phyloP scores from a whole-genome alignment of 2,797 vertebrate genomes.

The Cercopithecus petaurista region DNA sequence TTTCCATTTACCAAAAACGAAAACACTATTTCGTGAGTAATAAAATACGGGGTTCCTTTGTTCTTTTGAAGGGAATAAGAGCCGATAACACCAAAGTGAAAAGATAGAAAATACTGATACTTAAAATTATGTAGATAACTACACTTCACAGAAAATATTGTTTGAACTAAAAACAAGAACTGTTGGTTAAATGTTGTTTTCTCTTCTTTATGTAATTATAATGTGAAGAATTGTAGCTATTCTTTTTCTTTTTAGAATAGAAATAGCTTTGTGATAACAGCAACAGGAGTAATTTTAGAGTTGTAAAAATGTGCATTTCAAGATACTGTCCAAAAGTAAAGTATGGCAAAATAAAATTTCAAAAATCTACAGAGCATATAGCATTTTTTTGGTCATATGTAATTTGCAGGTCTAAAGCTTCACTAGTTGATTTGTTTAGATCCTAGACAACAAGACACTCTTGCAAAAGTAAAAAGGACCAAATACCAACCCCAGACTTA shows the following conservation, averaged over 20 bases:
- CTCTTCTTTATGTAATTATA: background rate
- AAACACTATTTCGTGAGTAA: background rate
- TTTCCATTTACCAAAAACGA: background rate
- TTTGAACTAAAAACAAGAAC: background rate
- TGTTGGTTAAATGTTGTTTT: background rate
- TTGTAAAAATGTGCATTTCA: background rate
- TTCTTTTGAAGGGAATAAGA: background rate
- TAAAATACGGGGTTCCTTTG: background rate
- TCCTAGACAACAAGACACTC: background rate
- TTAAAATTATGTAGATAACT: background rate
- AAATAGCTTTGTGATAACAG: background rate
- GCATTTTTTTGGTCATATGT: background rate
- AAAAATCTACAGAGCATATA: background rate
- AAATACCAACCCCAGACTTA: background rate
- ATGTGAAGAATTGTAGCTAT: background rate
- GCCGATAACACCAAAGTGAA: background rate
- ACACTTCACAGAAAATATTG: background rate
- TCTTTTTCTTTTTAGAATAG: background rate
- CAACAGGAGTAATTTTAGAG: background rate
- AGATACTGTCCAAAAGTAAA: slow-evolving; percentile 9
- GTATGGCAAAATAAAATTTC: background rate
- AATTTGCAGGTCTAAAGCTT: background rate
- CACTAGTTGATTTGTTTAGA: background rate
- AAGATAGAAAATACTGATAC: background rate
- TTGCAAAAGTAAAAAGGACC: background rate